Percentiles rank a stretch among this genome's conserved stretches.
phyloP scores from a whole-genome alignment of 53 echinoderm and acorn worm genomes.

The Astropecten irregularis region DNA sequence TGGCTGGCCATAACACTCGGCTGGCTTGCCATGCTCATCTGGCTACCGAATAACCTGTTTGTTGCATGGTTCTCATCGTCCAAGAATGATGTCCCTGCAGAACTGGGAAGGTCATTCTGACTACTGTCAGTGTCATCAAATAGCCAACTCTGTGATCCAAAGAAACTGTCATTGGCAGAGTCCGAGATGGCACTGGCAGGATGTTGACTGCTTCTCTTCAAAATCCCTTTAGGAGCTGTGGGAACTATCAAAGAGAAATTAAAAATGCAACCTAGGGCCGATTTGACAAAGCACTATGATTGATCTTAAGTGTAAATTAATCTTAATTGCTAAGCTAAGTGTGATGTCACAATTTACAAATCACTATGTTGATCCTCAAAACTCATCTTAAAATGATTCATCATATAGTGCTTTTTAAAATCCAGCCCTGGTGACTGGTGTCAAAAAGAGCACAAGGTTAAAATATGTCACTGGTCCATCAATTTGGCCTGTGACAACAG shows the following conservation, averaged over 20 bases:
- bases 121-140: neutral
- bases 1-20: neutral
- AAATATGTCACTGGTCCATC: too few relatives aligned
- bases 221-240: conserved; percentile 32
- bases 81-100: neutral
- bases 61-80: neutral
- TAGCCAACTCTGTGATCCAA: conserved; percentile 28
- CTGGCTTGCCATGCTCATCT: neutral
- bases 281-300: too few relatives aligned
- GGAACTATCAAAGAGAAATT: conserved; percentile 12
- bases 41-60: conserved; percentile 5
- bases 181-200: conserved; percentile 4
- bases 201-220: neutral
- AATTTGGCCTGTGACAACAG: too few relatives aligned
- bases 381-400: too few relatives aligned
- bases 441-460: too few relatives aligned
- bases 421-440: too few relatives aligned
- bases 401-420: too few relatives aligned
- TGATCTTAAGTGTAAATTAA: too few relatives aligned
- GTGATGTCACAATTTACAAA: too few relatives aligned
- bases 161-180: conserved; percentile 11
- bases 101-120: neutral
- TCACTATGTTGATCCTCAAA: too few relatives aligned
- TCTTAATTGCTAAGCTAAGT: too few relatives aligned
- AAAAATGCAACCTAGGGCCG: too few relatives aligned